phyloP scores from a whole-genome alignment of 2,888 invertebrate species.

The Prenolepis imparis region DNA sequence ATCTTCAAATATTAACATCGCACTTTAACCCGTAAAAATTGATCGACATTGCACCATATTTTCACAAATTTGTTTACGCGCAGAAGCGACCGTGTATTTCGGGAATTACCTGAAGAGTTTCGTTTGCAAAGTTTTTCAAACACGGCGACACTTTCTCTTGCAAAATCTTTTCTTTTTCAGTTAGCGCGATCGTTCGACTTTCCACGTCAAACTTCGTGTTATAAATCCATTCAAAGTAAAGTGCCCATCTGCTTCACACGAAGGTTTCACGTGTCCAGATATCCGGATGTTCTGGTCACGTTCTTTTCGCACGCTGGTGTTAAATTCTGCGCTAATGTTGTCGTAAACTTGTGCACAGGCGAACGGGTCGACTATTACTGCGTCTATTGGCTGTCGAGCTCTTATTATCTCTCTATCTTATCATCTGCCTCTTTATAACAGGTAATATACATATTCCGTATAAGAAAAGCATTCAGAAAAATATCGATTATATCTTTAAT shows the following conservation, averaged over 20 bases:
- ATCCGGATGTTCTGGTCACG: not conserved
- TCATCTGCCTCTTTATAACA: conserved; percentile 47
- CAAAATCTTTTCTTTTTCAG: not conserved
- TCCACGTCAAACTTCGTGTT: not conserved
- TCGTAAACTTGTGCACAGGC: conserved; percentile 21
- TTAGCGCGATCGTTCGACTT: not conserved
- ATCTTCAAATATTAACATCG: conserved; percentile 12
- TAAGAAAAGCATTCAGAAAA: not conserved
- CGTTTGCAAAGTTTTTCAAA: not conserved
- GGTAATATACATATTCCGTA: not conserved
- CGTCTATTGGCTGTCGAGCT: conserved; percentile 11
- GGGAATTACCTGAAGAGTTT: not conserved
- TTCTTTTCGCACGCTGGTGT: conserved; percentile 34
- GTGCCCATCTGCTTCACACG: not conserved
- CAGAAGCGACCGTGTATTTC: not conserved
- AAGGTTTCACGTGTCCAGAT: not conserved
- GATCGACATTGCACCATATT: not conserved
- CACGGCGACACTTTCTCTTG: not conserved
- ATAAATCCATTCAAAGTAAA: not conserved
- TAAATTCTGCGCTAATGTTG: not conserved
- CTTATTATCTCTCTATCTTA: conserved; percentile 59
- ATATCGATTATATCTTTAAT: not conserved
- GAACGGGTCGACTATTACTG: conserved; percentile 50
- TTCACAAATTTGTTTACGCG: not conserved
- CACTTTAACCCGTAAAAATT: not conserved